phyloP scores from a whole-genome alignment of 2,888 invertebrate species.

The Gandaritis pyraliata region DNA sequence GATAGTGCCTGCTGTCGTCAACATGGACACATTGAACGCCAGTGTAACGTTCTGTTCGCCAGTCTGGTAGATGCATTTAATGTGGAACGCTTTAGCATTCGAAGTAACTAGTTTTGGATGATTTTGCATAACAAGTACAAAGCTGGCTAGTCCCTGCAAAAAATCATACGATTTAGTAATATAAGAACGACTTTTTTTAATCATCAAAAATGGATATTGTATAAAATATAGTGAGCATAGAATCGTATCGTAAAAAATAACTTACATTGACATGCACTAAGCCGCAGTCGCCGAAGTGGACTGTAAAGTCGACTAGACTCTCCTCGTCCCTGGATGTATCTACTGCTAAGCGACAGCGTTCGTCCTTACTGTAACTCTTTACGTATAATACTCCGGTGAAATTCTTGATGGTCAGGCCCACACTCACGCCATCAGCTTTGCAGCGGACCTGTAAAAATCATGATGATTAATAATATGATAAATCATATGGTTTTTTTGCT shows the following conservation, averaged over 20 bases:
- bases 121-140: constrained; percentile 97
- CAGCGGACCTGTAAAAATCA: constrained; percentile 87
- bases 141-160: constrained; percentile 93
- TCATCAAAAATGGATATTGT: too few relatives aligned
- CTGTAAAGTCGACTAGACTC: constrained; percentile 91
- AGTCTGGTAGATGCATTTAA: constrained; percentile 97
- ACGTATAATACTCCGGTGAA: constrained; percentile 97
- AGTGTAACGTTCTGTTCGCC: constrained; percentile 96
- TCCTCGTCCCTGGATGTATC: constrained; percentile 89
- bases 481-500: neutral
- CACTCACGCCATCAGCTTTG: constrained; percentile 95
- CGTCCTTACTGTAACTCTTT: constrained; percentile 97
- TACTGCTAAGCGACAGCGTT: constrained; percentile 92
- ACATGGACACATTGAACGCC: constrained; percentile 97
- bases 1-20: constrained; percentile 97
- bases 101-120: constrained; percentile 98
- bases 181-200: neutral
- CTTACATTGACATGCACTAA: constrained; percentile 95
- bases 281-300: constrained; percentile 95
- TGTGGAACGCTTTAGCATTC: constrained; percentile 97
- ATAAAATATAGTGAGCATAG: neutral
- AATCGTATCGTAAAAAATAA: constrained; percentile 2
- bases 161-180: constrained; percentile 9
- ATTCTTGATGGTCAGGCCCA: constrained; percentile 90
- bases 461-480: neutral